phyloP scores from a whole-genome alignment of 2,888 invertebrate species.

The Scaptomyza polygonia region DNA sequence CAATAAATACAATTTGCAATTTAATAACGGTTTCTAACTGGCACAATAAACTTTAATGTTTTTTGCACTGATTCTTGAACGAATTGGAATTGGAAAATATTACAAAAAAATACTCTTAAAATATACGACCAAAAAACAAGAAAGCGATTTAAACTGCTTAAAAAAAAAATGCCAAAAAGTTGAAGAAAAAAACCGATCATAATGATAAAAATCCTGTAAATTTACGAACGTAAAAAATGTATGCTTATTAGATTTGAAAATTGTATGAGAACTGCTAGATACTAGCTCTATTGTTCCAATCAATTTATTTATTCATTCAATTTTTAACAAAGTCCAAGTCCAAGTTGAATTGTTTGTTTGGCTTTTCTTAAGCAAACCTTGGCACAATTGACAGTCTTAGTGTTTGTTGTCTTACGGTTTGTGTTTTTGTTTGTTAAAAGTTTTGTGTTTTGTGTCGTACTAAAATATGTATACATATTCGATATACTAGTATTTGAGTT shows the following conservation, averaged over 20 bases:
- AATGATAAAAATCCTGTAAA: no score
- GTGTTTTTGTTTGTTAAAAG: not conserved
- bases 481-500: constrained; percentile 12
- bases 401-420: not conserved
- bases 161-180: no score
- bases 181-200: no score
- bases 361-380: not conserved
- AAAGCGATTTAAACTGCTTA: no score
- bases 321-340: not conserved
- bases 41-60: not conserved
- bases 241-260: no score
- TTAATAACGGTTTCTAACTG: not conserved
- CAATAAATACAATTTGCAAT: not conserved
- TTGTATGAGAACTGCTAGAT: no score
- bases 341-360: not conserved
- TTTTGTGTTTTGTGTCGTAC: not conserved
- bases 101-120: no score
- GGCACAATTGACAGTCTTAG: constrained; percentile 6
- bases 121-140: no score
- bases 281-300: not conserved
- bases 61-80: not conserved
- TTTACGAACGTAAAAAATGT: no score
- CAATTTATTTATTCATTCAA: not conserved
- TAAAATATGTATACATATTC: constrained; percentile 14
- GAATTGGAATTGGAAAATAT: not conserved